These are phyloP conservation scores for Monodelphis domestica DNA, from an alignment of 2,797 vertebrate genomes.

Conservation along the genomic window DNA sequence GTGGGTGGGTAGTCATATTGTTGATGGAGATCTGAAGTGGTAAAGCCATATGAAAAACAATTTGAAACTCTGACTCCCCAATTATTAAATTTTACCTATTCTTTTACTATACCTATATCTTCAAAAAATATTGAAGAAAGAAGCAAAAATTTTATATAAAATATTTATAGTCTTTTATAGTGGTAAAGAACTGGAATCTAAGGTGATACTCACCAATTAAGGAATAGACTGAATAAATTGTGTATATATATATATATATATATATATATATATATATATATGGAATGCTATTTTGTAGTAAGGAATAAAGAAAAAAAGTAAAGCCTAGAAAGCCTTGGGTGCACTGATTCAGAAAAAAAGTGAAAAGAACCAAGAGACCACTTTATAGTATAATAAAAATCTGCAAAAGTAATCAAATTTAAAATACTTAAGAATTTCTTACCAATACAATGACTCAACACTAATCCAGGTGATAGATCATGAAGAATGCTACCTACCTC, in stretches of 20 bases:
- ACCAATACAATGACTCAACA: not conserved
- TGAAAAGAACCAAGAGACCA: not conserved
- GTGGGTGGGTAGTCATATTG: not conserved
- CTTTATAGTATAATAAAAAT: not conserved
- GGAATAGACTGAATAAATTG: not conserved
- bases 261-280: not conserved
- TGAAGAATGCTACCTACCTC: not conserved
- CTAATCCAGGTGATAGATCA: not conserved
- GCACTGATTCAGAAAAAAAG: not conserved
- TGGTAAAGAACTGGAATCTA: not conserved
- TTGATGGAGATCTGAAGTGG: not conserved
- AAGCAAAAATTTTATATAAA: not conserved
- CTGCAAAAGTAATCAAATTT: not conserved
- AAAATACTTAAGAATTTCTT: not conserved
- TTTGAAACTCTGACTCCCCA: not conserved
- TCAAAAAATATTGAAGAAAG: not conserved
- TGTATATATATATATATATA: not conserved
- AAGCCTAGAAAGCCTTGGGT: not conserved
- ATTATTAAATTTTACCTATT: not conserved
- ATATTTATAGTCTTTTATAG: not conserved
- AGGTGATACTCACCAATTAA: too few relatives aligned
- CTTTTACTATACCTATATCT: not conserved
- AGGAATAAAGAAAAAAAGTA: not conserved
- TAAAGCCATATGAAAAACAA: not conserved
- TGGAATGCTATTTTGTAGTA: not conserved